A percentile compares a stretch with the other conserved stretches of the same genome.
These are phyloP conservation scores for Lissocephala sabroskyi DNA, from an alignment of 2,888 invertebrate genomes.

Conservation along the genomic window DNA sequence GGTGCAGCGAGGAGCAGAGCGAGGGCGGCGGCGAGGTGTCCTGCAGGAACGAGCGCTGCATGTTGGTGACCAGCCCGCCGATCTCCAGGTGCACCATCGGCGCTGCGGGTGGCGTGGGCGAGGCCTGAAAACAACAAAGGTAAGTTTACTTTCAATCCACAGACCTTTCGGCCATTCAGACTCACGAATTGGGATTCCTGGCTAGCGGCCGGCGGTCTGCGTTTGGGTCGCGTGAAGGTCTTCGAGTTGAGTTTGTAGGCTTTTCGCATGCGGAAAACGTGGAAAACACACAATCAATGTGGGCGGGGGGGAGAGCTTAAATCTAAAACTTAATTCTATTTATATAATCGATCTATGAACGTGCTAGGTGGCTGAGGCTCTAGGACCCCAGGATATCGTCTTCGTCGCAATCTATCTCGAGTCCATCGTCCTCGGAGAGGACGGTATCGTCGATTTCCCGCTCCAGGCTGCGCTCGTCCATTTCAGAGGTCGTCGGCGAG, in stretches of 20 bases:
- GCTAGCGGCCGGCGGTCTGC: constrained; percentile 57
- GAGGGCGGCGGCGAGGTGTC: constrained; percentile 71
- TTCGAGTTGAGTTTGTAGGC: constrained; percentile 70
- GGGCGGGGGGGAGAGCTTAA: too few relatives aligned
- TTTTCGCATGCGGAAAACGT: too few relatives aligned
- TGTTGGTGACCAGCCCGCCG: constrained; percentile 70
- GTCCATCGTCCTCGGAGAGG: constrained; percentile 14
- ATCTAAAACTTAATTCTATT: too few relatives aligned
- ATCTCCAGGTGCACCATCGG: constrained; percentile 68
- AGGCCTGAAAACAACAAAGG: not conserved
- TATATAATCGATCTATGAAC: too few relatives aligned
- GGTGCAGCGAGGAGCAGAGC: constrained; percentile 68
- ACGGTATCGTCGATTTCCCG: constrained; percentile 15
- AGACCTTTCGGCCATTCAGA: constrained; percentile 13
- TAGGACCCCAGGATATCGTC: constrained; percentile 17
- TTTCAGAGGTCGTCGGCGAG: not conserved
- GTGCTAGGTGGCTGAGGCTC: too few relatives aligned
- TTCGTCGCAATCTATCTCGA: constrained; percentile 20
- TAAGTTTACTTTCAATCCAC: not conserved
- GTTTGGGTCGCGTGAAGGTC: constrained; percentile 72
- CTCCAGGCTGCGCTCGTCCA: not conserved
- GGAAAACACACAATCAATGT: too few relatives aligned
- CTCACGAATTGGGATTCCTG: constrained; percentile 67
- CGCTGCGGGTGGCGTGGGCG: constrained; percentile 7
- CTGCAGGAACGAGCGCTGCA: constrained; percentile 70